These are phyloP conservation scores for Diabrotica balteata DNA, from an alignment of 2,888 invertebrate species.

Conservation along the genomic window DNA sequence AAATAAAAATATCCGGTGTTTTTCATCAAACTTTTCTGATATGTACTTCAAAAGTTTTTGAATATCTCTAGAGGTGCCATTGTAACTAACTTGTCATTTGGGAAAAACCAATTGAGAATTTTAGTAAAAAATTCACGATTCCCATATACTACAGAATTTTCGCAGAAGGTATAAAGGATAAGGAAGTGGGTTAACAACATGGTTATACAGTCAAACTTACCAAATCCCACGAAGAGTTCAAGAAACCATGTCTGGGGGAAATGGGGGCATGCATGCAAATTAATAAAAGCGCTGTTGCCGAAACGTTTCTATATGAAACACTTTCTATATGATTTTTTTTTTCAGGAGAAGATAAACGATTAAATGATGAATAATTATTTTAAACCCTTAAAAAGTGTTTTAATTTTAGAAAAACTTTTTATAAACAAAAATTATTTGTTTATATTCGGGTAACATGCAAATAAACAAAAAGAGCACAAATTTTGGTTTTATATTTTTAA, in stretches of 20 bases:
- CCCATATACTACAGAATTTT: conserved; percentile 9
- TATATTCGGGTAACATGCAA: no score
- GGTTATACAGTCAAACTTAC: conserved; percentile 16
- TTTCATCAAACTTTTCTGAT: conserved; percentile 7
- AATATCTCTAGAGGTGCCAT: neutral
- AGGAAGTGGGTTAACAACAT: conserved; percentile 17
- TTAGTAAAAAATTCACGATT: conserved; percentile 25
- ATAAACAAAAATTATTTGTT: no score
- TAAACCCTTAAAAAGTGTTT: no score
- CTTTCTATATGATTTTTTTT: no score
- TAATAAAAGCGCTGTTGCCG: no score
- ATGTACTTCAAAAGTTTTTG: conserved; percentile 7
- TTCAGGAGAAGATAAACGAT: no score
- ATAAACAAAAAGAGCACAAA: no score
- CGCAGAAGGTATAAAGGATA: conserved; percentile 11
- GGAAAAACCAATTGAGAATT: conserved; percentile 22
- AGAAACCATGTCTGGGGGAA: neutral
- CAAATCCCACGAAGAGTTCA: conserved; percentile 9
- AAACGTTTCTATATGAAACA: no score
- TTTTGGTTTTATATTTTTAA: no score
- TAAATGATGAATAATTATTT: no score
- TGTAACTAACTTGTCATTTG: conserved; percentile 14
- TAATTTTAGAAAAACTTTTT: no score
- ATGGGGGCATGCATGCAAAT: neutral
- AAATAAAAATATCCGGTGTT: neutral